Percentiles rank a stretch among this genome's conserved stretches.
phyloP scores from a whole-genome alignment of 2,113 vertebrate species.

The Nothobranchius kuhntae region DNA sequence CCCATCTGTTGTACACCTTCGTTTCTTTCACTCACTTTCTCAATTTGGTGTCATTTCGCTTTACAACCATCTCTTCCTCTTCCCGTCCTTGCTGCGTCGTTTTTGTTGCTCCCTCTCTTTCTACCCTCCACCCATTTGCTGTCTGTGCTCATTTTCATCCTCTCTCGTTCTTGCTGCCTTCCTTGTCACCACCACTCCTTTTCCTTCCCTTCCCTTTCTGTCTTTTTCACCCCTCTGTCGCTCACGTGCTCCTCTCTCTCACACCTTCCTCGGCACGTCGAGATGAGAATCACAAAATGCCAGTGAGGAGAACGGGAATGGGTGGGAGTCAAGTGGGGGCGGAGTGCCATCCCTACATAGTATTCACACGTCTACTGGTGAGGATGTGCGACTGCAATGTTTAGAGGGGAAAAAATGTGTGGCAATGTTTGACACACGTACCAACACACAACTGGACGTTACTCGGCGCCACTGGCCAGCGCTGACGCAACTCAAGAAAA shows the following conservation, averaged over 20 bases:
- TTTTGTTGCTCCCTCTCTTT: constrained; percentile 25
- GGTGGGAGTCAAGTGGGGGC: neutral
- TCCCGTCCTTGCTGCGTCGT: constrained; percentile 37
- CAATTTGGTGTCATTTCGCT: constrained; percentile 53
- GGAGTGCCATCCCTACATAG: constrained; percentile 53
- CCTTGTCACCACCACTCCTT: constrained; percentile 47
- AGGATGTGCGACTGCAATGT: constrained; percentile 30
- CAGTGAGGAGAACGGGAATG: constrained; percentile 17
- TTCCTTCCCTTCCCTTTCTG: constrained; percentile 18
- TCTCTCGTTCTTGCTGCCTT: constrained; percentile 45
- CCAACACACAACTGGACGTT: constrained; percentile 26
- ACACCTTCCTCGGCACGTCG: constrained; percentile 52
- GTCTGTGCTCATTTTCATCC: constrained; percentile 59
- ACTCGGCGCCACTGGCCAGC: constrained; percentile 5
- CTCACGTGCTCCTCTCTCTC: constrained; percentile 48
- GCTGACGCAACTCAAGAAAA: constrained; percentile 21
- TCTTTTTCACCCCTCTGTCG: constrained; percentile 32
- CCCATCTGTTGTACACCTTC: constrained; percentile 19
- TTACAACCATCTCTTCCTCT: constrained; percentile 47
- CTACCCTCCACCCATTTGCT: constrained; percentile 53
- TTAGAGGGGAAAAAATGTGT: constrained; percentile 30
- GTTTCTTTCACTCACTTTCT: constrained; percentile 34
- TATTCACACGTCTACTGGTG: constrained; percentile 54
- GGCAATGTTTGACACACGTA: constrained; percentile 40
- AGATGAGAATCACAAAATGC: constrained; percentile 67